Conservation (phyloP, 2,888 invertebrate genomes). For the Papilio elwesi region DNA sequence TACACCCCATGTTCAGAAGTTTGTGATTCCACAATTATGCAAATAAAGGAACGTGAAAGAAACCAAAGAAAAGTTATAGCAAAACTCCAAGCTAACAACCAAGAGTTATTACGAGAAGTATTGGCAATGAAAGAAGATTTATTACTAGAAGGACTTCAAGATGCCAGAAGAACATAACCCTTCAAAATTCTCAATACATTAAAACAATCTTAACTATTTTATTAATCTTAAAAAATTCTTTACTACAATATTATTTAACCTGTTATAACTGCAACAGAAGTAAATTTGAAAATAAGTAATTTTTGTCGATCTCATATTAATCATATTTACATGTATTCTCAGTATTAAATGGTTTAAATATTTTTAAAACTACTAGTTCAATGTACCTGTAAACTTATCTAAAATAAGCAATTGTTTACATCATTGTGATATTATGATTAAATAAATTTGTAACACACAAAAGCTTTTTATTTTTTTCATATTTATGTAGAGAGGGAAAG, state of each 20-base stretch:
- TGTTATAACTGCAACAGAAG: neutral
- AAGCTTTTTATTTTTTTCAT: neutral
- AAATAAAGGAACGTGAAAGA: conserved; percentile 61
- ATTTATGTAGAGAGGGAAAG: no score
- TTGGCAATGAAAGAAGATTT: conserved; percentile 66
- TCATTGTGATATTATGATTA: conserved; percentile 19
- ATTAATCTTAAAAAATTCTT: neutral
- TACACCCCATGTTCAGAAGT: conserved; percentile 63
- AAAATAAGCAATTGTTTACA: neutral
- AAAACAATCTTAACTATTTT: neutral
- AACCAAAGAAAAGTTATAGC: conserved; percentile 63
- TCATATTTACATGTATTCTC: conserved; percentile 13
- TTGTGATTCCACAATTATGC: conserved; percentile 61
- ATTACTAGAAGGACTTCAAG: conserved; percentile 54
- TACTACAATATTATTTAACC: neutral
- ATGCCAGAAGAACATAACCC: conserved; percentile 32
- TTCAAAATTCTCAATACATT: neutral
- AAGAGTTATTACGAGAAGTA: conserved; percentile 62
- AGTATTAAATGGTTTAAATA: conserved; percentile 15
- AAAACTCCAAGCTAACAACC: conserved; percentile 64
- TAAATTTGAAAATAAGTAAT: neutral
- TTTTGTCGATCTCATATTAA: neutral
- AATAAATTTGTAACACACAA: neutral
- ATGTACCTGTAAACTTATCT: conserved; percentile 13
- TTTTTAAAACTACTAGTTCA: conserved; percentile 8